Conservation (phyloP, 1,140 invertebrate genomes). For the Bombyx mandarina region DNA sequence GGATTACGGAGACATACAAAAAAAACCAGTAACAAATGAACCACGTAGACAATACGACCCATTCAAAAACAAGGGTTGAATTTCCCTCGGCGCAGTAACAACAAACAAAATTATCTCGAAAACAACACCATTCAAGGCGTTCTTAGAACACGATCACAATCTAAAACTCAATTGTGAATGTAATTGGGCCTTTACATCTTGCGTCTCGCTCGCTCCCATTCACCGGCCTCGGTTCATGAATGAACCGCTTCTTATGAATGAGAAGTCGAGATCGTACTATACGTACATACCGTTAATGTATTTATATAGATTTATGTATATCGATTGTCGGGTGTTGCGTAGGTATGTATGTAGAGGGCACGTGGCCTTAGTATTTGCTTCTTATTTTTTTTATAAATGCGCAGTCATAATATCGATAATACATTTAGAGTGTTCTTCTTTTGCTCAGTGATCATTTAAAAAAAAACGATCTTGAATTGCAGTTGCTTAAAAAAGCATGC, state of each 20-base stretch:
- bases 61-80: constrained; percentile 3
- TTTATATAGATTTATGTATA: constrained; percentile 41
- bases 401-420: constrained; percentile 16
- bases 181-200: constrained; percentile 45
- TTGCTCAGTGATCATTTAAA: too few species aligned
- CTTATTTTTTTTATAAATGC: neutral
- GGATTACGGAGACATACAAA: too few species aligned
- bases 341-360: constrained; percentile 27
- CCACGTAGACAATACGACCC: too few species aligned
- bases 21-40: too few species aligned
- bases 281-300: constrained; percentile 41
- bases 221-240: constrained; percentile 55
- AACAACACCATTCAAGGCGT: constrained; percentile 37
- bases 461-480: too few species aligned
- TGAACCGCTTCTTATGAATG: constrained; percentile 68
- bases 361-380: constrained; percentile 27
- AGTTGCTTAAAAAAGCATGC: too few species aligned
- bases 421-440: too few species aligned
- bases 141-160: constrained; percentile 48
- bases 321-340: constrained; percentile 27
- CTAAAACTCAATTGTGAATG: constrained; percentile 48
- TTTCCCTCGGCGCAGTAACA: constrained; percentile 24
- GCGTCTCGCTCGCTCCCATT: constrained; percentile 64
- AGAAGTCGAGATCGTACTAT: constrained; percentile 61
- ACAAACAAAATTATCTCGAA: constrained; percentile 39